These are phyloP conservation scores for Chaetops frenatus DNA, from an alignment of 2,113 vertebrate genomes.

Conservation along the genomic window DNA sequence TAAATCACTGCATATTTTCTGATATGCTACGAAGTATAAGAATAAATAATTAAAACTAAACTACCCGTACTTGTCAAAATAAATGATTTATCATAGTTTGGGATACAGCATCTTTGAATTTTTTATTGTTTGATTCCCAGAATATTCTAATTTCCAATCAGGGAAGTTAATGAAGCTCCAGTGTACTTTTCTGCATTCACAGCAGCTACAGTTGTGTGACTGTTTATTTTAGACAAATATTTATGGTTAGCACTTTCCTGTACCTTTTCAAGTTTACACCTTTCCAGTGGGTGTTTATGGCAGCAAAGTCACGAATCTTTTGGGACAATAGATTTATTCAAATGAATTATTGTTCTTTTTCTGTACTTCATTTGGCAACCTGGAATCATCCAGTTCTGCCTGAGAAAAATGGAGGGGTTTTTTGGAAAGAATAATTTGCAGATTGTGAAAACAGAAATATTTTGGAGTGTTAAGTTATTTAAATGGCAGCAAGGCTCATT, in stretches of 20 bases:
- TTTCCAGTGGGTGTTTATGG: neutral
- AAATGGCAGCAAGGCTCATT: neutral
- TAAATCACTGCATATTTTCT: conserved; percentile 54
- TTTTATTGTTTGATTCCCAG: conserved; percentile 59
- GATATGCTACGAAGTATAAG: conserved; percentile 50
- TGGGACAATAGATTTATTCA: neutral
- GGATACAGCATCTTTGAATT: conserved; percentile 54
- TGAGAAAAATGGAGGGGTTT: neutral
- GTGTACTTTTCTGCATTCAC: neutral
- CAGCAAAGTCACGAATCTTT: neutral
- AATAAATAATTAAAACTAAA: conserved; percentile 63
- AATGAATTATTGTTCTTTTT: neutral
- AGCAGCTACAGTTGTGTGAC: neutral
- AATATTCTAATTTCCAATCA: conserved; percentile 51
- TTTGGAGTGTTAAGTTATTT: neutral
- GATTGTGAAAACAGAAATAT: neutral
- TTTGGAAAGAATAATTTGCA: neutral
- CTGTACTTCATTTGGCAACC: neutral
- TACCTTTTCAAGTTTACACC: neutral
- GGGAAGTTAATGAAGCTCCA: conserved; percentile 25
- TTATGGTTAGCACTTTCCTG: neutral
- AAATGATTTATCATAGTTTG: conserved; percentile 59
- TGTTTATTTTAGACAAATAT: neutral
- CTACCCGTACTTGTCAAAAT: conserved; percentile 51
- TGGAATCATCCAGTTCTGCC: neutral